Evolutionary conservation across 2,888 invertebrate species (phyloP).

Genomic region (Acleris holmiana): DNA sequence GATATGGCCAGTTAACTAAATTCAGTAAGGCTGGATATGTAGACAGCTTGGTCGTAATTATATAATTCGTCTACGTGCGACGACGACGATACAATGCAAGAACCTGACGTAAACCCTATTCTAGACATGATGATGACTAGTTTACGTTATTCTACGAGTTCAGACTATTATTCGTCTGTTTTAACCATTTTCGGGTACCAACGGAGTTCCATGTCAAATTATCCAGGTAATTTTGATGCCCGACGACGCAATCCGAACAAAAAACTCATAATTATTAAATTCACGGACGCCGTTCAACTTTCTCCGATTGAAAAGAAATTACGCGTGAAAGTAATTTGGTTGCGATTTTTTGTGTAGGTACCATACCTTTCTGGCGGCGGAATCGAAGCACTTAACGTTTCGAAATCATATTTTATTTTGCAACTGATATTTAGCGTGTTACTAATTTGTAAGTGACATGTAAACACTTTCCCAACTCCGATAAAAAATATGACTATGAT

Average conservation of each 20-base stretch:
- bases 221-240: not conserved
- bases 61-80: no score
- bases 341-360: constrained; percentile 27
- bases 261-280: constrained; percentile 25
- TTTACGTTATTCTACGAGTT: no score
- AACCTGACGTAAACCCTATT: no score
- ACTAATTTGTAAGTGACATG: constrained; percentile 1
- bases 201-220: no score
- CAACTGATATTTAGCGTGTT: constrained; percentile 12
- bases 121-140: no score
- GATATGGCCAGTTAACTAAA: no score
- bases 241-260: constrained; percentile 2
- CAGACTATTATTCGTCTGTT: no score
- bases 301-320: constrained; percentile 40
- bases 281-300: constrained; percentile 29
- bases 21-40: no score
- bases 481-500: no score
- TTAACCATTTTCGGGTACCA: no score
- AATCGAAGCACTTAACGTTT: constrained; percentile 21
- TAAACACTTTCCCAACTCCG: not conserved
- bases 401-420: constrained; percentile 13
- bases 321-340: constrained; percentile 37
- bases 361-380: constrained; percentile 22
- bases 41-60: no score
- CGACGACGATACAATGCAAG: no score